Evolutionary conservation across 2,797 vertebrate species (phyloP).

Genomic region (Melanotaenia trifasciata): DNA sequence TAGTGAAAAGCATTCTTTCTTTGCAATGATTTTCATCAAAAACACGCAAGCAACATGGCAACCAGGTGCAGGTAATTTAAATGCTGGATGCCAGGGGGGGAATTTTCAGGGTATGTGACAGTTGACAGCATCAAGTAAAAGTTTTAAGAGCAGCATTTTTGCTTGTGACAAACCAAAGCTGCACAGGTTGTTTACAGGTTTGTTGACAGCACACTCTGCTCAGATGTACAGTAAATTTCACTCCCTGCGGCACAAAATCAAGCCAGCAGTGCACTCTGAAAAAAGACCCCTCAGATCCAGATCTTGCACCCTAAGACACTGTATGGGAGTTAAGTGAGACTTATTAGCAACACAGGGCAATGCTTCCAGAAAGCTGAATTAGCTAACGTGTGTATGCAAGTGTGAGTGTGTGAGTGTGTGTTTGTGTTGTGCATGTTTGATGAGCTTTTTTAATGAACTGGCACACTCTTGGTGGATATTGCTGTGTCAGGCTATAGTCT

Average conservation of each 20-base stretch:
- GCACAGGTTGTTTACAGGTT: conserved; percentile 50
- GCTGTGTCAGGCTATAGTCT: conserved; percentile 79
- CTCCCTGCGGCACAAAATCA: conserved; percentile 11
- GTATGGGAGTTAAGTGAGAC: conserved; percentile 40
- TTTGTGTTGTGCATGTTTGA: conserved; percentile 76
- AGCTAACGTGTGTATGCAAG: conserved; percentile 29
- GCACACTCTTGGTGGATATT: conserved; percentile 68
- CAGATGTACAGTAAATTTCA: conserved; percentile 23
- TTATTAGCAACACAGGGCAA: conserved; percentile 62
- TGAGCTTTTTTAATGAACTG: conserved; percentile 82
- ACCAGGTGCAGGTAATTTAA: conserved; percentile 76
- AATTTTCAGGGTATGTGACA: conserved; percentile 71
- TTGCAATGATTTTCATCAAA: conserved; percentile 75
- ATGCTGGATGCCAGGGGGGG: conserved; percentile 62
- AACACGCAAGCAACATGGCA: conserved; percentile 72
- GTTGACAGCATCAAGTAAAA: conserved; percentile 71
- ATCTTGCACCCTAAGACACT: conserved; percentile 25
- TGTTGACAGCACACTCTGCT: conserved; percentile 16
- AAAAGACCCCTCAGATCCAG: conserved; percentile 38
- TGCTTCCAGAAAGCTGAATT: conserved; percentile 63
- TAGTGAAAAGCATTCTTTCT: conserved; percentile 69
- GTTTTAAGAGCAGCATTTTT: conserved; percentile 44
- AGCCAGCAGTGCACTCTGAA: conserved; percentile 23
- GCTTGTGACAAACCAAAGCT: conserved; percentile 49
- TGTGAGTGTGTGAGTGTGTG: conserved; percentile 40